A percentile compares a stretch with the other conserved stretches of the same genome.
These are phyloP conservation scores for Trachops cirrhosus DNA, from an alignment of 2,797 vertebrate species.

Conservation along the genomic window DNA sequence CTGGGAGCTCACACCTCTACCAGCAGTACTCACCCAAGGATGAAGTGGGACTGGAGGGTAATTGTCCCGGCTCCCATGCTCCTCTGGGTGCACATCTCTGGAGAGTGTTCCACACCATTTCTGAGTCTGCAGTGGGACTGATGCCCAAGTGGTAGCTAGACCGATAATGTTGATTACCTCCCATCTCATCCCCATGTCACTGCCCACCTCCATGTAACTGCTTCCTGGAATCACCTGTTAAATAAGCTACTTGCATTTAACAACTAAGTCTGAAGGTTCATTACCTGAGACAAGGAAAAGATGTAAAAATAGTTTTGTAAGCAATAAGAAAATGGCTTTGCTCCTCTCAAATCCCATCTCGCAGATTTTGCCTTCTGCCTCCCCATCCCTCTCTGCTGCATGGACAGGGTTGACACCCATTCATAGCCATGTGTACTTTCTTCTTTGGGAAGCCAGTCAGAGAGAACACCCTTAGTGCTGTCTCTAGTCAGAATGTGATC, in stretches of 20 bases:
- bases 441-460: background rate
- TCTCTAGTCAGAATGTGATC: background rate
- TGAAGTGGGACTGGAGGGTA: accelerated
- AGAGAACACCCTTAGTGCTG: background rate
- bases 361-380: background rate
- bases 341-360: background rate
- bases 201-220: background rate
- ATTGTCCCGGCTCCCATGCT: background rate
- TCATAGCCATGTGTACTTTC: accelerated
- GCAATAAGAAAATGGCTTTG: background rate
- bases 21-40: background rate
- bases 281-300: background rate
- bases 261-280: background rate
- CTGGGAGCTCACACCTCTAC: background rate
- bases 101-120: background rate
- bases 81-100: background rate
- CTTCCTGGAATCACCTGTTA: background rate
- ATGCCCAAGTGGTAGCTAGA: background rate
- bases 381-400: background rate
- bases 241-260: background rate
- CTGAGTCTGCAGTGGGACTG: background rate
- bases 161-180: background rate
- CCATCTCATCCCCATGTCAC: background rate
- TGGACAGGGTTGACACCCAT: accelerated
- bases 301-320: background rate